Evolutionary conservation across 2,888 invertebrate genomes (phyloP).

Genomic region (Drosophila pegasa): DNA sequence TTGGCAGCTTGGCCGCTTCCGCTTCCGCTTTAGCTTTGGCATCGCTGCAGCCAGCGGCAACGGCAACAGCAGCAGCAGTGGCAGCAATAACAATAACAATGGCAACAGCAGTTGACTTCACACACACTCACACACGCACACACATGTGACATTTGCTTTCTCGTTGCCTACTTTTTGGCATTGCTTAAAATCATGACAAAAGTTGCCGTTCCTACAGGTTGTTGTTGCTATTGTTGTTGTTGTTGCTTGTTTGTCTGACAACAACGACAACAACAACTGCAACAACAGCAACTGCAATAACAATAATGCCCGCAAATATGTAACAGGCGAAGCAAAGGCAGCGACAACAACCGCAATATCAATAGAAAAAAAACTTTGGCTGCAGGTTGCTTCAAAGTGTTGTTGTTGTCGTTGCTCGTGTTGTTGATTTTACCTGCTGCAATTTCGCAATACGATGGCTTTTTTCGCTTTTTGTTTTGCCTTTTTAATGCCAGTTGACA

Average conservation of each 20-base stretch:
- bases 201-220: conserved; percentile 55
- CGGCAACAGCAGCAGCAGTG: conserved; percentile 26
- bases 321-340: conserved; percentile 25
- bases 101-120: conserved; percentile 52
- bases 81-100: conserved; percentile 28
- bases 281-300: conserved; percentile 36
- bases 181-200: conserved; percentile 55
- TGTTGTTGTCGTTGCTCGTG: conserved; percentile 4
- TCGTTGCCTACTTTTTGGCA: conserved; percentile 57
- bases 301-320: conserved; percentile 47
- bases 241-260: conserved; percentile 13
- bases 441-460: conserved; percentile 23
- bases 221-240: conserved; percentile 29
- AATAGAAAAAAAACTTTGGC: conserved; percentile 35
- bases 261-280: conserved; percentile 21
- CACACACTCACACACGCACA: conserved; percentile 11
- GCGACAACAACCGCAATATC: conserved; percentile 41
- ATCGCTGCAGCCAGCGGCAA: conserved; percentile 47
- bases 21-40: conserved; percentile 63
- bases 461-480: conserved; percentile 11
- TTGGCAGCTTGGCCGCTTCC: conserved; percentile 71
- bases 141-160: conserved; percentile 37
- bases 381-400: conserved; percentile 6
- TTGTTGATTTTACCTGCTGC: conserved; percentile 29
- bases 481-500: conserved; percentile 35